Percentiles rank a stretch among this genome's conserved stretches.
Conservation (phyloP, 2,113 vertebrate genomes). For the Laticauda laticaudata region DNA sequence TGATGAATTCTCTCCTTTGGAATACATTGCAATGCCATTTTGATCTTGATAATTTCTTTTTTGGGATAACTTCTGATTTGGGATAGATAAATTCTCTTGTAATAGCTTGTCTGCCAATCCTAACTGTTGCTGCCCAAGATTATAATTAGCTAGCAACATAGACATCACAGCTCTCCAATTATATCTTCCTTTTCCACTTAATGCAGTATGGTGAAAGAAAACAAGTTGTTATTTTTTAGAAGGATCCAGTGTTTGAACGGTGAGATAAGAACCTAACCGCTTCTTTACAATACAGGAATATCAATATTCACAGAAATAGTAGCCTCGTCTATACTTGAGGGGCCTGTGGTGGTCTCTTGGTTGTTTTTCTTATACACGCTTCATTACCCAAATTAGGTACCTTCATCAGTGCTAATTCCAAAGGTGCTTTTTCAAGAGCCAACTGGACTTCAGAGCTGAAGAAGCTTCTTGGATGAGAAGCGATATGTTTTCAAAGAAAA, state of each 20-base stretch:
- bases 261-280: slow-evolving; percentile 2
- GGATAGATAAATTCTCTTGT: slow-evolving; percentile 1
- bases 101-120: neutral
- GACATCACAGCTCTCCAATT: neutral
- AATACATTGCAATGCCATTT: neutral
- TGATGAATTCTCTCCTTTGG: neutral
- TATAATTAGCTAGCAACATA: neutral
- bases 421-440: too few species aligned
- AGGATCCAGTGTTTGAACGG: neutral
- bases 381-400: too few species aligned
- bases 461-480: too few species aligned
- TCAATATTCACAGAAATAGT: neutral
- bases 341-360: too few species aligned
- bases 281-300: neutral
- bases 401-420: too few species aligned
- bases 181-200: neutral
- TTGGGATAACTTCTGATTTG: slow-evolving; percentile 33
- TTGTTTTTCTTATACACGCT: too few species aligned
- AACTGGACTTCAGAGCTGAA: too few species aligned
- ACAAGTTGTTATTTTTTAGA: neutral
- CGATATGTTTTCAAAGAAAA: too few species aligned
- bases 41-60: neutral
- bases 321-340: neutral
- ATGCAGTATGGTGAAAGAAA: neutral
- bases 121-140: neutral